Percentiles rank a stretch among this genome's conserved stretches.
These are phyloP conservation scores for Heliothis subflexa DNA, from an alignment of 1,140 invertebrate species.

Conservation along the genomic window DNA sequence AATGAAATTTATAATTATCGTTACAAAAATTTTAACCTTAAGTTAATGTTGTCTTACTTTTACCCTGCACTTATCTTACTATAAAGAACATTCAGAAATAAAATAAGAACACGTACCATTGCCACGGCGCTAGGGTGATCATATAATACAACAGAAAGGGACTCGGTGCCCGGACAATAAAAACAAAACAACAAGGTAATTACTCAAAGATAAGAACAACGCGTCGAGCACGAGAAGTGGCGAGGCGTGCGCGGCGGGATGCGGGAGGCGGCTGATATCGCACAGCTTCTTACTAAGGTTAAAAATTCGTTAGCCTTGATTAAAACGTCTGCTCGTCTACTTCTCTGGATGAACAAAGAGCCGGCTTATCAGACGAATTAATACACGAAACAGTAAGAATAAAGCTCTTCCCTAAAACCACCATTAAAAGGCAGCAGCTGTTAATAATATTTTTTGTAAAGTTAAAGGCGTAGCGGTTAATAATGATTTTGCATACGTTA, in stretches of 20 bases:
- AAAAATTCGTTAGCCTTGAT: constrained; percentile 64
- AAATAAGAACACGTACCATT: constrained; percentile 43
- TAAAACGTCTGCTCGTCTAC: constrained; percentile 55
- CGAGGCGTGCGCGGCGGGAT: constrained; percentile 51
- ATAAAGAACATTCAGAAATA: not conserved
- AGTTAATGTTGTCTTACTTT: too few relatives aligned
- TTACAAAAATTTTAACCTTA: too few relatives aligned
- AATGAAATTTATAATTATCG: too few relatives aligned
- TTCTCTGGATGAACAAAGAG: constrained; percentile 57
- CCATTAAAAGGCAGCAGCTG: constrained; percentile 21
- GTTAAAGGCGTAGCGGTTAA: too few relatives aligned
- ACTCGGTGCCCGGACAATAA: constrained; percentile 60
- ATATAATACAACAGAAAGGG: constrained; percentile 56
- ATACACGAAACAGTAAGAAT: constrained; percentile 52
- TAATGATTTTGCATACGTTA: not conserved
- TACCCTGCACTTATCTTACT: not conserved
- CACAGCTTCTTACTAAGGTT: constrained; percentile 52
- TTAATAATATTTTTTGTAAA: not conserved
- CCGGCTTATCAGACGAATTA: constrained; percentile 58
- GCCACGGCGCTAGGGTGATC: constrained; percentile 12
- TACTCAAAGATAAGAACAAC: constrained; percentile 77
- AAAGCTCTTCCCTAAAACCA: constrained; percentile 32
- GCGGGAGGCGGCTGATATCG: constrained; percentile 50
- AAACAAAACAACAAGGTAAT: constrained; percentile 71
- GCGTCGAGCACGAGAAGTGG: constrained; percentile 61